Base-by-base conservation (phyloP, 2,113 vertebrate species). In the Phalacrocorax aristotelis region DNA sequence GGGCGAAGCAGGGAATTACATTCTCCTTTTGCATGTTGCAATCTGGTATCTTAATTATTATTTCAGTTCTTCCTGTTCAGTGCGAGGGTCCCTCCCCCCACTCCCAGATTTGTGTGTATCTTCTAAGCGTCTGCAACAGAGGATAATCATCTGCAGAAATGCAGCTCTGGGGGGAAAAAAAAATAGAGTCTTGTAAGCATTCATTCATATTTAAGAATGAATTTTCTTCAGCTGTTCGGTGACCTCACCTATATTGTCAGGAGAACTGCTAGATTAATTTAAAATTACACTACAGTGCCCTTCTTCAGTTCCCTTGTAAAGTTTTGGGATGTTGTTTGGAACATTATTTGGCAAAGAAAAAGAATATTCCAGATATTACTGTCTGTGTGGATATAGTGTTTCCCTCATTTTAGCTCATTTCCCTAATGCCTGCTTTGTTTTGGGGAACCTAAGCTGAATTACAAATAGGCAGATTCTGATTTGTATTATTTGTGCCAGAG, bases 171-270 rank as follows among this genome's bases (percentile, higher is more conserved):
- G 30, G 11, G 17, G 54, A 3, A 14, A 9, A 14, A 14, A 13
- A 7, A 42, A 34, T 16, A 46, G 17, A 7, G 26, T 19, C n/a
- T 51, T 79, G 68, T 36, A 74, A 78, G 34, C 29, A 61, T 94
- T 85, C 65, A 52, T 74, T 93, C 74, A 32, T 79, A 26, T 85
- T 85, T 90, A 76, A 90, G 75, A 90, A 80, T 64, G 17, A 51
- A 11, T 94, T 92, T 89, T 83, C 74, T 95, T 89, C 87, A 93
- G 60, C 89, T 87, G 44, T 85, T 48, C 49, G 89, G 40, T 77
- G 89, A 83, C 80, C 54, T 95, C 79, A 87, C 61, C 86, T 70
- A 23, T 3, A 23, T 13, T 80, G 54, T 70, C 81, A 83, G 48
- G 48, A 94, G 44, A 92, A 49, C 65, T 84, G 69, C 69, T 72